A percentile compares a stretch with the other conserved stretches of the same genome.
These are phyloP conservation scores for Dicycla oo DNA, from an alignment of 2,888 invertebrate species.

Conservation along the genomic window DNA sequence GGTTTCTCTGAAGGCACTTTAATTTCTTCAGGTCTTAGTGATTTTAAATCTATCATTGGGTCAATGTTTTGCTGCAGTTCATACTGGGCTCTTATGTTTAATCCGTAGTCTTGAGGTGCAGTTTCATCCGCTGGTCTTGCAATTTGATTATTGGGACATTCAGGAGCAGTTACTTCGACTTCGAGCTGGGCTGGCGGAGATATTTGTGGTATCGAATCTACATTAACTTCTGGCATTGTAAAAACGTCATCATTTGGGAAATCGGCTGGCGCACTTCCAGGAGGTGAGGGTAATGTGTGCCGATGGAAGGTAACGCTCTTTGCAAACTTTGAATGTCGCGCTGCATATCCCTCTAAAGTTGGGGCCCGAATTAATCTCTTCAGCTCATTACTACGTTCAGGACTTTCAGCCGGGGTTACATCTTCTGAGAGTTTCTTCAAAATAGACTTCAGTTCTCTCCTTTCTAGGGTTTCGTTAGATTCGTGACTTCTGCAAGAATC, in stretches of 20 bases:
- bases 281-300: conserved; percentile 95
- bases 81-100: conserved; percentile 78
- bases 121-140: conserved; percentile 65
- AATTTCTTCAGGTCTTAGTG: conserved; percentile 88
- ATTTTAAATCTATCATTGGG: conserved; percentile 81
- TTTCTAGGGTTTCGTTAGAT: conserved; percentile 95
- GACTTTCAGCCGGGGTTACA: conserved; percentile 86
- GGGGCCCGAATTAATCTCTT: conserved; percentile 94
- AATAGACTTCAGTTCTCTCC: conserved; percentile 95
- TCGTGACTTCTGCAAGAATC: conserved; percentile 83
- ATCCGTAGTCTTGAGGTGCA: conserved; percentile 68
- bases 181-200: conserved; percentile 65
- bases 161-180: conserved; percentile 63
- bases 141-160: conserved; percentile 71
- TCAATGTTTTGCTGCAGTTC: conserved; percentile 78
- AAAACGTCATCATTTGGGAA: conserved; percentile 79
- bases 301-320: conserved; percentile 97
- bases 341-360: conserved; percentile 96
- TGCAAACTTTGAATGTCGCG: conserved; percentile 95
- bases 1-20: conserved; percentile 90
- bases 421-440: conserved; percentile 95
- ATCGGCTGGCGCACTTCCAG: conserved; percentile 88
- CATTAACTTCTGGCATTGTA: conserved; percentile 78
- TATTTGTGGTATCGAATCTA: conserved; percentile 67
- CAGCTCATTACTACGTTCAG: conserved; percentile 90